These are phyloP conservation scores for Anthopleura sola DNA, from an alignment of 64 coral and sea anemone species.

Conservation along the genomic window DNA sequence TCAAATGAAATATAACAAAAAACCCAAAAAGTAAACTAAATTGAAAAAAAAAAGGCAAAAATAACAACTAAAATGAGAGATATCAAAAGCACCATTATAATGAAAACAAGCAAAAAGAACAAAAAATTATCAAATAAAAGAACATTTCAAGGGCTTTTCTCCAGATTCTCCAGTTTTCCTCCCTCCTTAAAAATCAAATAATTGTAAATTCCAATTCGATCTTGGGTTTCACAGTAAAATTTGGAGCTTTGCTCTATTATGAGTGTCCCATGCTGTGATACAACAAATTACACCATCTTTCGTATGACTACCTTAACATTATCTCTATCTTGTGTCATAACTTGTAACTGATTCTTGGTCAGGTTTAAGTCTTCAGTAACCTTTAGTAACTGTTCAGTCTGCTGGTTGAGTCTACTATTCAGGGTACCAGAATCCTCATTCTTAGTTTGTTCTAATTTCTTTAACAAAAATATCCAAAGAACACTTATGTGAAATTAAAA, in stretches of 20 bases:
- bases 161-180: no score
- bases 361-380: slow-evolving; percentile 40
- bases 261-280: no score
- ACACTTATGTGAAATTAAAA: no score
- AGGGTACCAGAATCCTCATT: not conserved
- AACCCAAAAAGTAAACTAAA: not conserved
- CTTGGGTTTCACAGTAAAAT: no score
- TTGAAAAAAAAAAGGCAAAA: not conserved
- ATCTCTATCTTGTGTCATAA: slow-evolving; percentile 43
- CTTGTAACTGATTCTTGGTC: slow-evolving; percentile 35
- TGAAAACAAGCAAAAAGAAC: no score
- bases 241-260: no score
- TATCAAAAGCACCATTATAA: no score
- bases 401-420: slow-evolving; percentile 19
- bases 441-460: slow-evolving; percentile 16
- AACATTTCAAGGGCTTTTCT: no score
- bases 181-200: no score
- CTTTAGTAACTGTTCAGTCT: slow-evolving; percentile 48
- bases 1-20: not conserved
- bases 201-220: no score
- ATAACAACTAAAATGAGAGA: not conserved
- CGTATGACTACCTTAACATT: slow-evolving; percentile 33
- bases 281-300: no score
- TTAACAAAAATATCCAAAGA: not conserved
- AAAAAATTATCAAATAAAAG: no score